phyloP scores from a whole-genome alignment of 2,888 invertebrate genomes.

The Caenorhabditis virilis region DNA sequence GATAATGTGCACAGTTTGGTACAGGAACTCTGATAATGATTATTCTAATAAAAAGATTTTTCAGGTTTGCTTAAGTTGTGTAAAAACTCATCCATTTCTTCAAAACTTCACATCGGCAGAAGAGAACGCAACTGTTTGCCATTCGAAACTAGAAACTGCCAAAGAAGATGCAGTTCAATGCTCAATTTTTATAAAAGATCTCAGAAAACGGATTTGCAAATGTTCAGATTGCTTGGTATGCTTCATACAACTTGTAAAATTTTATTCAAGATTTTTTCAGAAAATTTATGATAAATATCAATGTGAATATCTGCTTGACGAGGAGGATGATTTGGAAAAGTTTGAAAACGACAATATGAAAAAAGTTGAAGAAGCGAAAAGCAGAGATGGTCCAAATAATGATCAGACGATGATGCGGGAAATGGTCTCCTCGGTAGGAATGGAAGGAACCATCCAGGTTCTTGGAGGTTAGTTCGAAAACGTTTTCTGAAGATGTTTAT shows the following conservation, averaged over 20 bases:
- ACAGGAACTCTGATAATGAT: background rate
- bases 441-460: constrained; percentile 33
- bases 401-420: constrained; percentile 13
- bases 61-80: constrained; percentile 13
- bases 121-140: no score
- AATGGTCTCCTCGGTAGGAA: constrained; percentile 28
- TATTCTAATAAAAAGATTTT: no score
- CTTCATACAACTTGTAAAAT: background rate
- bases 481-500: background rate
- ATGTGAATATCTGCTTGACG: constrained; percentile 51
- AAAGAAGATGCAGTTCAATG: background rate
- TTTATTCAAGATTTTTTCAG: constrained; percentile 3
- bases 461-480: constrained; percentile 3
- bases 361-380: constrained; percentile 10
- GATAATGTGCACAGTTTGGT: background rate
- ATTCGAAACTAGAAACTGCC: constrained; percentile 1
- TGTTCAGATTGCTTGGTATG: constrained; percentile 40
- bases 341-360: constrained; percentile 36
- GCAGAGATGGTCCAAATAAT: background rate
- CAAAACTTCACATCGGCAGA: background rate
- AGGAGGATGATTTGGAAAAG: constrained; percentile 42
- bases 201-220: constrained; percentile 32
- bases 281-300: constrained; percentile 31
- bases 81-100: constrained; percentile 17
- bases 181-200: background rate